Evolutionary conservation across 2,797 vertebrate genomes (phyloP), one percentile per base, ranked within the genome.

Genomic region (Mallotus villosus): DNA sequence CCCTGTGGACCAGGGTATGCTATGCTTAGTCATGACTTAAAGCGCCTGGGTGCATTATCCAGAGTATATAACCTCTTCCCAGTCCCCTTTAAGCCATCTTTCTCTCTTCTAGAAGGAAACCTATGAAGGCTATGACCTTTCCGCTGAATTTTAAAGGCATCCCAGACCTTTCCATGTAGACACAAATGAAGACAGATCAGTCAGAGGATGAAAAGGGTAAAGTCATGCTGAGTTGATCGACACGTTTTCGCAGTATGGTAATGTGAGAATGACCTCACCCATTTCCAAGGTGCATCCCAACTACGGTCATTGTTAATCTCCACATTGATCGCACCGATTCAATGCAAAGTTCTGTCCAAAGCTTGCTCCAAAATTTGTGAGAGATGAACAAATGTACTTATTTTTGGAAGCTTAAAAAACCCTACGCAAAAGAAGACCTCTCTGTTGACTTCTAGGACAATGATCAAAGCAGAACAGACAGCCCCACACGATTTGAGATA

Each of bases 131-230:
- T 84, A 67, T 92, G 92, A 93, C 92, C 92, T 93, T 93, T 93
- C 80, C n/a, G 76, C 84, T 91, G 86, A 82, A 89, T 91, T 90
- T 90, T 90, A 90, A 90, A 91, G 86, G 90, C 88, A 89, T 86
- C 87, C 79, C 81, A 87, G 91, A 92, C 91, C 91, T 92, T 92
- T 92, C 88, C 88, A 81, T 76, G 88, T 84, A 85, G 87, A 87
- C 89, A 90, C 90, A 90, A 93, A 92, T 92, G 87, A 93, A 93
- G 91, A 92, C 90, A 86, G 91, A 92, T 92, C 82, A 80, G 72
- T 78, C 51, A 85, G 81, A 81, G 87, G 87, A 91, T 90, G 92
- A 91, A 92, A 92, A 92, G 92, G 92, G 89, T 92, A 93, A 92
- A 90, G 88, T 80, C 84, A 87, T 74, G 84, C 78, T 41, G 75